These are phyloP conservation scores for Drosophila rufa DNA, from an alignment of 1,140 invertebrate genomes.

Conservation along the genomic window DNA sequence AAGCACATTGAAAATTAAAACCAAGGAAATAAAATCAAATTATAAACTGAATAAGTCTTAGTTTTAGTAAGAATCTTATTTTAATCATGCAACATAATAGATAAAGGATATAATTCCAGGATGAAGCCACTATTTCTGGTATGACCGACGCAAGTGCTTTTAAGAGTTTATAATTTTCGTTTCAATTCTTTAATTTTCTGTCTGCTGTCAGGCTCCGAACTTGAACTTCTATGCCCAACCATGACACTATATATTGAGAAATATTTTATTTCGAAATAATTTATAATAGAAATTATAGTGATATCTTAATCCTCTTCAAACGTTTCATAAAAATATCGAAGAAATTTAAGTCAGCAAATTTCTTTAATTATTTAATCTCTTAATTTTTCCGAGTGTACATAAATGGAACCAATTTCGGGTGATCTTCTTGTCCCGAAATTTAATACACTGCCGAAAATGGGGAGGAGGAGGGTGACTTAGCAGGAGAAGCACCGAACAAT, in stretches of 20 bases:
- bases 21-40: neutral
- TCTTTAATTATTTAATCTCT: no score
- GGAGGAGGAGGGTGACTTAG: neutral
- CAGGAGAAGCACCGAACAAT: conserved; percentile 53
- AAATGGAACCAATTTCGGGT: conserved; percentile 35
- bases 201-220: neutral
- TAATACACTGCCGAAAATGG: conserved; percentile 57
- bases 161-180: neutral
- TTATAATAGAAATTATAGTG: no score
- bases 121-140: neutral
- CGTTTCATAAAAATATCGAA: no score
- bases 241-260: no score
- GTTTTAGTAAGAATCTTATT: no score
- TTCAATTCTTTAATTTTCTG: neutral
- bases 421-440: conserved; percentile 52
- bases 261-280: no score
- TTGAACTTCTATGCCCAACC: no score
- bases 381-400: conserved; percentile 6
- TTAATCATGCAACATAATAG: no score
- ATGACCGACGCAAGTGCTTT: conserved; percentile 1
- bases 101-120: neutral
- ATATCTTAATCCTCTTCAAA: no score
- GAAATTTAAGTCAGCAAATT: no score
- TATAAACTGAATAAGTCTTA: no score
- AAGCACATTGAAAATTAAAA: no score